Evolutionary conservation across 2,113 vertebrate species (phyloP), one percentile per base, ranked within the genome.

Genomic region (Vulpes ferrilata): DNA sequence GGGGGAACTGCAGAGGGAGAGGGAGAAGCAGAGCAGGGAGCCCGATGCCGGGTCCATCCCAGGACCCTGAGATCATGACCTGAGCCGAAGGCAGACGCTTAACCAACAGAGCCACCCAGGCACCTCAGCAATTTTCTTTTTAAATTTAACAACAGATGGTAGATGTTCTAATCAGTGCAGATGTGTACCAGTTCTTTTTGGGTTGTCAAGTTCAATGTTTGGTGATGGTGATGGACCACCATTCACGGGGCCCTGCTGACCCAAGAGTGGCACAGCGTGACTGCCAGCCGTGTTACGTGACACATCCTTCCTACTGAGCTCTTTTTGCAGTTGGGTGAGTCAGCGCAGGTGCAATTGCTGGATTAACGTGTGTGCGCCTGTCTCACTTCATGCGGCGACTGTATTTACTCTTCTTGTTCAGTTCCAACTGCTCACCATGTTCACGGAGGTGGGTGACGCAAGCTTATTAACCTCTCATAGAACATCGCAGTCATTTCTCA

Each of bases 251-350:
- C 81, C n/a, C 3, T 48, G 59, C 62, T 53, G 27, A 15, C 15
- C 0, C n/a, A 11, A 71, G 71, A 78, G 11, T 5, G 23, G 76
- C 48, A 30, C 48, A 51, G 2, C 16, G n/a, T 0, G 0, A 16
- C 60, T 35, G 32, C 32, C 17, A 60, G 27, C 53, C 32, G 53
- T 38, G 27, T 9, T 20, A 6, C 20, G 30, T 2, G 32, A 5
- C 3, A 10, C 10, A 5, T 53, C 59, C 38, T 78, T 81, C 48
- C 35, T 38, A 11, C 51, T 74, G 76, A 35, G 22, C n/a, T 73
- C 78, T 48, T 51, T 4, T 20, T 55, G 88, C 69, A 2, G 0
- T 9, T 48, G 89, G 27, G 27, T 23, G 62, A 79, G 12, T 10
- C 1, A 16, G 17, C 11, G 35, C 43, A 64, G 30, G 76, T 38